Percentiles rank a stretch among this genome's conserved stretches.
phyloP scores from a whole-genome alignment of 1,140 invertebrate genomes.

The Colletes gigas region DNA sequence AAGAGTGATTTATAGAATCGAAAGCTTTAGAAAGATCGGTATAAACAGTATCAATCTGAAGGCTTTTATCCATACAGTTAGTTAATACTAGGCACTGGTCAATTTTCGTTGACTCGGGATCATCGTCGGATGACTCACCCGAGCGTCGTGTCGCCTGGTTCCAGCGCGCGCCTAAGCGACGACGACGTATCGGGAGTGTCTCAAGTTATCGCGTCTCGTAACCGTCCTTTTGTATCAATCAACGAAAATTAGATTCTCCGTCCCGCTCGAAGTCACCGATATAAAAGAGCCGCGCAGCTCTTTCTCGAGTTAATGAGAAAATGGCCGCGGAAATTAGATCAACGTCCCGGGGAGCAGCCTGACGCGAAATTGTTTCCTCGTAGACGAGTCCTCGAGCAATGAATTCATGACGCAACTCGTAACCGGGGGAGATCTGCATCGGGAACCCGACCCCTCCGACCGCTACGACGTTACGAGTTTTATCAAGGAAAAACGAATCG shows the following conservation, averaged over 20 bases:
- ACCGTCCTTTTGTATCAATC: slow-evolving; percentile 52
- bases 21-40: no score
- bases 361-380: slow-evolving; percentile 36
- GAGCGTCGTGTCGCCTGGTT: not conserved
- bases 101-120: slow-evolving; percentile 19
- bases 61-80: no score
- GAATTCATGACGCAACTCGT: not conserved
- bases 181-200: slow-evolving; percentile 17
- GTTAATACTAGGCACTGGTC: no score
- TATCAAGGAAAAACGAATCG: no score
- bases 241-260: slow-evolving; percentile 59
- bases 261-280: slow-evolving; percentile 17
- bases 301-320: slow-evolving; percentile 40
- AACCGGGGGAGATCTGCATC: not conserved
- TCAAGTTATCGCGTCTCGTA: slow-evolving; percentile 43
- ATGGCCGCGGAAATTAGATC: slow-evolving; percentile 38
- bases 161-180: not conserved
- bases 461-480: no score
- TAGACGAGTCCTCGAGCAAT: not conserved
- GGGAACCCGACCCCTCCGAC: not conserved
- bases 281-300: slow-evolving; percentile 32
- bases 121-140: slow-evolving; percentile 3
- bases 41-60: no score
- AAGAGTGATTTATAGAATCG: no score
- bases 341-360: not conserved